A percentile compares a stretch with the other conserved stretches of the same genome.
These are phyloP conservation scores for Microcebus lehilahytsara DNA, from an alignment of 2,113 vertebrate species.

Conservation along the genomic window DNA sequence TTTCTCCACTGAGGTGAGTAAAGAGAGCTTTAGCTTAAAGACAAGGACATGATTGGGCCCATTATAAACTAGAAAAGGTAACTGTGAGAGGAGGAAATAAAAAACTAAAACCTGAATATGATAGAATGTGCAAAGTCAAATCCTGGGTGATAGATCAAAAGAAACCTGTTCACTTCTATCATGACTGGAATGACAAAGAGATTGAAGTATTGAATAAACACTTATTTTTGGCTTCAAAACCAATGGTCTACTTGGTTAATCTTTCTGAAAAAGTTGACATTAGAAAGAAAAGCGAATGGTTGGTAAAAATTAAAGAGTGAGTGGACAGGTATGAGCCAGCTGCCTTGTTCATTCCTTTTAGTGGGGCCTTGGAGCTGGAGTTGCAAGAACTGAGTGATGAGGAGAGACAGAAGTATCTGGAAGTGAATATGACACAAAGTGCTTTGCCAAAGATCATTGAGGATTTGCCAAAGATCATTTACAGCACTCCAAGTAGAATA, in stretches of 20 bases:
- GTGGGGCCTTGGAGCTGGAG: constrained; percentile 94
- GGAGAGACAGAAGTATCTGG: constrained; percentile 91
- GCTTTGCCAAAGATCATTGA: too few species aligned
- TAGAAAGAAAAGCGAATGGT: too few species aligned
- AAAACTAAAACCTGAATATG: constrained; percentile 89
- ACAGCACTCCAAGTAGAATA: too few species aligned
- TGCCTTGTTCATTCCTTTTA: constrained; percentile 95
- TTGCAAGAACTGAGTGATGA: constrained; percentile 92
- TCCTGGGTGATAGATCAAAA: constrained; percentile 93
- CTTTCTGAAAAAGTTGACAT: too few species aligned
- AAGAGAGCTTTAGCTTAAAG: constrained; percentile 92
- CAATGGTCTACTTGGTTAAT: too few species aligned
- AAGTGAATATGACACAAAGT: constrained; percentile 95
- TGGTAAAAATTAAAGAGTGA: constrained; percentile 99
- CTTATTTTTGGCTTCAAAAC: too few species aligned
- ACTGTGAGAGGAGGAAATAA: constrained; percentile 94
- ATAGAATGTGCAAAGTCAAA: constrained; percentile 95
- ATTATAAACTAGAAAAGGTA: constrained; percentile 96
- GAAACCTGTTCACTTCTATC: constrained; percentile 91
- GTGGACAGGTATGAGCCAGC: constrained; percentile 95
- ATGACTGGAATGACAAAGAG: constrained; percentile 94
- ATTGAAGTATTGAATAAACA: constrained; percentile 79
- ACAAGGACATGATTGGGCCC: constrained; percentile 92
- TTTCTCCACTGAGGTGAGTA: too few species aligned
- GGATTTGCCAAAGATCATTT: too few species aligned